Evolutionary conservation across 1,140 invertebrate species (phyloP).

Genomic region (Cydia fagiglandana): DNA sequence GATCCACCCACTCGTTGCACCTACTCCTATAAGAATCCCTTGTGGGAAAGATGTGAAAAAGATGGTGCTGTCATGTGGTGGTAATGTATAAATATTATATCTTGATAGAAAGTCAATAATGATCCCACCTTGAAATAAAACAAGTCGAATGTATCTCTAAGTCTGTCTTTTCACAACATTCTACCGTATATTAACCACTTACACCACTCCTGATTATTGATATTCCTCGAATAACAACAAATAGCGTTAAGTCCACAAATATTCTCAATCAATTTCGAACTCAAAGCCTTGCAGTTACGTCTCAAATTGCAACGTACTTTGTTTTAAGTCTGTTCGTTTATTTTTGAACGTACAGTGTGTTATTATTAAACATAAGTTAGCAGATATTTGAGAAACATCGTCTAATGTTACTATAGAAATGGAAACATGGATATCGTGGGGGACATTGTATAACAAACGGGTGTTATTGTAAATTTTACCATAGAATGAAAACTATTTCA

Average conservation of each 20-base stretch:
- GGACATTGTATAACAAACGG: conserved; percentile 43
- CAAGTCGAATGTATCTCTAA: conserved; percentile 35
- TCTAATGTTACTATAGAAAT: conserved; percentile 64
- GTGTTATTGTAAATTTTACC: conserved; percentile 3
- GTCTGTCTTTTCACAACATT: conserved; percentile 44
- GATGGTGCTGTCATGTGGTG: too few species aligned
- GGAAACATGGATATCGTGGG: conserved; percentile 46
- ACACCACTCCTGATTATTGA: conserved; percentile 54
- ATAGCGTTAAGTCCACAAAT: background rate
- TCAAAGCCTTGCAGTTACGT: background rate
- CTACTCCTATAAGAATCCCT: too few species aligned
- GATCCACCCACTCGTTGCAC: too few species aligned
- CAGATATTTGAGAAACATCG: conserved; percentile 67
- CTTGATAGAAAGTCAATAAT: background rate
- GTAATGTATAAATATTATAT: background rate
- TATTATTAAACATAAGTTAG: conserved; percentile 68
- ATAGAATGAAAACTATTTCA: background rate
- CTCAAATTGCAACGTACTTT: background rate
- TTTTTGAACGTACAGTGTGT: conserved; percentile 36
- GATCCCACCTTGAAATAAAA: conserved; percentile 35
- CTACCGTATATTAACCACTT: conserved; percentile 51
- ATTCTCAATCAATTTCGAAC: background rate
- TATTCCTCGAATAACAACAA: conserved; percentile 42
- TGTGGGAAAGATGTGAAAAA: too few species aligned
- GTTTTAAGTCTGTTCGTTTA: conserved; percentile 5